Percentiles rank a stretch among this genome's conserved stretches.
Conservation (phyloP, 2,113 vertebrate species). For the Chionomys nivalis region DNA sequence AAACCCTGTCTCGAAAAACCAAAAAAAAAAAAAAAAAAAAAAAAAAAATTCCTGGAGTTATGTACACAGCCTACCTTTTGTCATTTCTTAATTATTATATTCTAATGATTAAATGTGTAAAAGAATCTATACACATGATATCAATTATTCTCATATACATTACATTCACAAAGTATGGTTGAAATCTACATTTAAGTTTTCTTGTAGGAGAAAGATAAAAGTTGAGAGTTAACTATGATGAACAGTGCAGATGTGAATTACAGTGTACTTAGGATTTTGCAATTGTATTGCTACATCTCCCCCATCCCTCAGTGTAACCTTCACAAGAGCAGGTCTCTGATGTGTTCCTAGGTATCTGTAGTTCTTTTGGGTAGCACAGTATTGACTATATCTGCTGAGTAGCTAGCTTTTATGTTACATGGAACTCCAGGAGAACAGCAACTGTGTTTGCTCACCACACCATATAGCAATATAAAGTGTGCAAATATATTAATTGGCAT, state of each 20-base stretch:
- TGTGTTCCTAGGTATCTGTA: background rate
- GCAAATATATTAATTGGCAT: background rate
- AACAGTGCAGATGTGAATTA: background rate
- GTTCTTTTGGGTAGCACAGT: background rate
- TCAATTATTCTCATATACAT: background rate
- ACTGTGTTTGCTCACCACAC: background rate
- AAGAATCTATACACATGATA: background rate
- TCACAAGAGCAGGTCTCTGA: background rate
- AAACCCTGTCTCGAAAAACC: too few species aligned
- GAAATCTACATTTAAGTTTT: background rate
- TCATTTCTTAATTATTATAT: background rate
- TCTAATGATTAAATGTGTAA: background rate
- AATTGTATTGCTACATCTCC: background rate
- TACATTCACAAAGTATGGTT: background rate
- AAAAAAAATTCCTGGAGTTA: background rate
- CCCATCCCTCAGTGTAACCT: background rate
- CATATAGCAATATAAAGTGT: background rate
- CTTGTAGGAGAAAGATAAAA: background rate
- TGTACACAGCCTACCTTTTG: background rate
- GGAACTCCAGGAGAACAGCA: background rate
- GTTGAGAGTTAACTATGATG: background rate
- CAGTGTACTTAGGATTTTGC: background rate
- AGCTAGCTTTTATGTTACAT: background rate
- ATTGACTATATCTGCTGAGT: background rate
- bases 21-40: too few species aligned